Evolutionary conservation across 2,797 vertebrate species (phyloP).

Genomic region (Artibeus jamaicensis): DNA sequence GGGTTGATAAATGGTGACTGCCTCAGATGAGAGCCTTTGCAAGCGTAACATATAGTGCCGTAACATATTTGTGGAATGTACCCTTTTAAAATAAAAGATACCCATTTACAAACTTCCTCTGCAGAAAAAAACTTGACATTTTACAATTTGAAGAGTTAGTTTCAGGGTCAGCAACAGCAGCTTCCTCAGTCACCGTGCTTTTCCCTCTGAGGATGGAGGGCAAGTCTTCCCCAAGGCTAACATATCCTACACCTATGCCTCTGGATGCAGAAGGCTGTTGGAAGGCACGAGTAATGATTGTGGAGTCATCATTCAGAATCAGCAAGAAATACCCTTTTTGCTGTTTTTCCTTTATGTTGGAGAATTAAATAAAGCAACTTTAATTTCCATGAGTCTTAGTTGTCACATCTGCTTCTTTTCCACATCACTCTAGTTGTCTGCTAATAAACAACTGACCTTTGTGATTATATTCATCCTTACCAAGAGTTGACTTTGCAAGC

Average conservation of each 20-base stretch:
- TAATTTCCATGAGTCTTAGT: background rate
- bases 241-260: background rate
- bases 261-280: background rate
- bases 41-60: background rate
- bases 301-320: background rate
- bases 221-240: background rate
- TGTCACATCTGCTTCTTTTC: background rate
- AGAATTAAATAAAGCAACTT: slow-evolving; percentile 5
- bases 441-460: background rate
- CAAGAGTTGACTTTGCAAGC: background rate
- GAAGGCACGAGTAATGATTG: background rate
- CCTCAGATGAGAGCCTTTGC: background rate
- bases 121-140: background rate
- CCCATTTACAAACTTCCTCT: background rate
- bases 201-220: background rate
- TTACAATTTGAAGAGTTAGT: background rate
- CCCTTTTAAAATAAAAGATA: background rate
- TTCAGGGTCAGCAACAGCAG: background rate
- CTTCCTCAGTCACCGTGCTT: background rate
- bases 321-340: background rate
- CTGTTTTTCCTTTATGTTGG: background rate
- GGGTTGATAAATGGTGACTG: background rate
- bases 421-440: background rate
- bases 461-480: background rate
- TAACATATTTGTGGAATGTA: background rate